These are phyloP conservation scores for Osmoderma eremita DNA, from an alignment of 2,888 invertebrate species.

Conservation along the genomic window DNA sequence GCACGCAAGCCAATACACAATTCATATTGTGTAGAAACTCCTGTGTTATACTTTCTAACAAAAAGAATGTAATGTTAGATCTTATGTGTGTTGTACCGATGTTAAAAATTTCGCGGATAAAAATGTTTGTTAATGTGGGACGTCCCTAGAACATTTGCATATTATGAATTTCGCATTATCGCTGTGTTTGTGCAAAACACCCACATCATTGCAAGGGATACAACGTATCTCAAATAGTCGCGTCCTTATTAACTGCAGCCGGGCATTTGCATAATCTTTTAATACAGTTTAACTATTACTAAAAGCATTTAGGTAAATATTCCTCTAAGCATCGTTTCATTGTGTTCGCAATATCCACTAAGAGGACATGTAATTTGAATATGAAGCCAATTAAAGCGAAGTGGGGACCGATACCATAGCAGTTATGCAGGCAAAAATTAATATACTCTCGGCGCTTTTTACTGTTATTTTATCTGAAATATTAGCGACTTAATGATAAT, in stretches of 20 bases:
- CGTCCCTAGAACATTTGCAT: too few species aligned
- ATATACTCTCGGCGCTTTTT: background rate
- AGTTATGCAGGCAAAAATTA: background rate
- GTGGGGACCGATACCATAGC: background rate
- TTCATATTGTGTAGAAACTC: too few species aligned
- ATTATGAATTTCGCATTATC: too few species aligned
- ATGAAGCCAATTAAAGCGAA: constrained; percentile 1
- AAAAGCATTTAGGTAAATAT: background rate
- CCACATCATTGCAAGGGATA: background rate
- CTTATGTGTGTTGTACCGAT: too few species aligned
- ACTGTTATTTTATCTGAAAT: background rate
- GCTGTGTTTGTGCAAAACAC: background rate
- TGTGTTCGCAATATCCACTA: constrained; percentile 5
- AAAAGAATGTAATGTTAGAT: too few species aligned
- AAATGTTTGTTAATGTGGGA: too few species aligned
- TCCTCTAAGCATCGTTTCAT: background rate
- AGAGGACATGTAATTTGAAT: background rate
- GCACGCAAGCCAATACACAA: too few species aligned
- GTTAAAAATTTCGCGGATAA: too few species aligned
- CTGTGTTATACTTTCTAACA: too few species aligned
- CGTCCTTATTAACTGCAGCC: constrained; percentile 4
- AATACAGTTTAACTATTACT: constrained; percentile 8
- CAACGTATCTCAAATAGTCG: background rate
- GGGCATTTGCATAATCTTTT: constrained; percentile 3
- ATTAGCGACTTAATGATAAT: background rate